Conservation (phyloP, 2,888 invertebrate genomes). For the Eilema griseolum region DNA sequence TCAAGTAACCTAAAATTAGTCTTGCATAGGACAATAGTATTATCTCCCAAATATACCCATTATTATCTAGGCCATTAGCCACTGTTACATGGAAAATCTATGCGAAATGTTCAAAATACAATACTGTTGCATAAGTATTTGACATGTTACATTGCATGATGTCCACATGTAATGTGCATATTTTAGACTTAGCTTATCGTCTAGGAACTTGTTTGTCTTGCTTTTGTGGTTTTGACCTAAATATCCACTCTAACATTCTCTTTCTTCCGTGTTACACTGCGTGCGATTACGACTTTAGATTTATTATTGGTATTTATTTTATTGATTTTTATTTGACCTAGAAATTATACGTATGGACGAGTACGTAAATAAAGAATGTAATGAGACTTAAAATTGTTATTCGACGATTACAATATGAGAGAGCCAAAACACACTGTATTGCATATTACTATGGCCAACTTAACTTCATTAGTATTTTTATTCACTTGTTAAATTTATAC, state of each 20-base stretch:
- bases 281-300: neutral
- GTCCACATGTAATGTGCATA: conserved; percentile 14
- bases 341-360: neutral
- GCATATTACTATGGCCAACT: neutral
- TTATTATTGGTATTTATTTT: neutral
- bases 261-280: conserved; percentile 1
- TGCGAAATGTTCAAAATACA: conserved; percentile 24
- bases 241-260: conserved; percentile 9
- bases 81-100: conserved; percentile 22
- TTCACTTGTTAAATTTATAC: too few relatives aligned
- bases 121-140: conserved; percentile 28
- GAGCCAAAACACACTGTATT: neutral
- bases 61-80: conserved; percentile 33
- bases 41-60: conserved; percentile 18
- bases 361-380: neutral
- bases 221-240: neutral
- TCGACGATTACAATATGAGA: neutral
- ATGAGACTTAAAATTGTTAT: neutral
- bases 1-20: conserved; percentile 8
- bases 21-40: conserved; percentile 16
- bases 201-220: conserved; percentile 11
- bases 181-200: conserved; percentile 19
- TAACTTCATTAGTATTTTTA: neutral
- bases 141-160: conserved; percentile 18
- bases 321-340: conserved; percentile 8